Percentiles rank a stretch among this genome's conserved stretches.
Evolutionary conservation across 2,113 vertebrate species (phyloP).

Genomic region (Psittacara wagleri): DNA sequence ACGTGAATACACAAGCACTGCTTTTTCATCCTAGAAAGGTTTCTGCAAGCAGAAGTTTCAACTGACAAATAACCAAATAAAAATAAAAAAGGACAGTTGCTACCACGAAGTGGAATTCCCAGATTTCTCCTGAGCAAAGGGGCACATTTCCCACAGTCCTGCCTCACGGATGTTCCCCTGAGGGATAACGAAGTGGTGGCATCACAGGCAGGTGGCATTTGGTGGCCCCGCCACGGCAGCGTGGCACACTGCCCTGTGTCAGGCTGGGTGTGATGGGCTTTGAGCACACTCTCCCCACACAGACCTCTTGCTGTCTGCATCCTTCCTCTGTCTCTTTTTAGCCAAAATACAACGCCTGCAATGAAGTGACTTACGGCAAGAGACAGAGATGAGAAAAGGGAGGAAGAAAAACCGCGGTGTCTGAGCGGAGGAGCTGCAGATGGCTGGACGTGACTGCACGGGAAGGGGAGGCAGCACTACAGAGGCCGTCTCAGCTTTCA

Average conservation of each 20-base stretch:
- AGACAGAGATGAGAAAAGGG: not conserved
- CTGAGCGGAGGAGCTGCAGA: not conserved
- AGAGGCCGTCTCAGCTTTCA: not conserved
- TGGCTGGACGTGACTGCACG: not conserved
- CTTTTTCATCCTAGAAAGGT: not conserved
- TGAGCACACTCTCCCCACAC: not conserved
- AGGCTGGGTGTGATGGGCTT: not conserved
- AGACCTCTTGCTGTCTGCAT: not conserved
- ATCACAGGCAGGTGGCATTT: not conserved
- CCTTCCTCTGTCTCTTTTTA: not conserved
- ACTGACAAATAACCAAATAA: not conserved
- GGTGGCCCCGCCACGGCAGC: rapidly evolving
- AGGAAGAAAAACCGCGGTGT: rapidly evolving
- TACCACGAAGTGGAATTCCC: not conserved
- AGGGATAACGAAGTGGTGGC: rapidly evolving
- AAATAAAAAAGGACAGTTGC: not conserved
- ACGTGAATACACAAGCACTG: not conserved
- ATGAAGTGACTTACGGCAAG: not conserved
- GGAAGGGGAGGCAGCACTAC: not conserved
- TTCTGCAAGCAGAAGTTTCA: not conserved
- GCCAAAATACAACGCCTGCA: not conserved
- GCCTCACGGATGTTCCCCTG: rapidly evolving
- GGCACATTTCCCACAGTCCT: not conserved
- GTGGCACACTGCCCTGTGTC: not conserved
- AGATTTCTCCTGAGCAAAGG: not conserved